Percentiles rank a stretch among this genome's conserved stretches.
Conservation (phyloP, 2,888 invertebrate species). For the Boloria euphrosyne region DNA sequence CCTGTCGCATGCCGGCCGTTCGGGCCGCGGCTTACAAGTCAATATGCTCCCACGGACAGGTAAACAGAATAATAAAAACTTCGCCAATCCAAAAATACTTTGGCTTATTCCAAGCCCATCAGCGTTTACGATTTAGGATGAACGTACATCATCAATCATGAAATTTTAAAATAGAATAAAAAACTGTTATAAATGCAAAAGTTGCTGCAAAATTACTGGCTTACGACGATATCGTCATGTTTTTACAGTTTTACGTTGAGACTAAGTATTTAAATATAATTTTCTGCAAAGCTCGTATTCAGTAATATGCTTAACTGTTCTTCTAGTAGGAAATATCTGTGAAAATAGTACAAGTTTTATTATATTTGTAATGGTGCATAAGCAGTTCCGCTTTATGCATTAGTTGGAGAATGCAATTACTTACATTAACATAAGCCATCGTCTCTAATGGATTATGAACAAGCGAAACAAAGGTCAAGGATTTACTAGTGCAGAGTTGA, state of each 20-base stretch:
- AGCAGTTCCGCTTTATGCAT: slow-evolving; percentile 35
- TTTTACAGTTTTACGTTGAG: too few species aligned
- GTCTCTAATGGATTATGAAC: slow-evolving; percentile 43
- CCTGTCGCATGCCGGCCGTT: slow-evolving; percentile 59
- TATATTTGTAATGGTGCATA: slow-evolving; percentile 2
- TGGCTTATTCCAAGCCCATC: slow-evolving; percentile 7
- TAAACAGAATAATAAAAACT: slow-evolving; percentile 32
- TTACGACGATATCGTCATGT: too few species aligned
- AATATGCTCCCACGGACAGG: slow-evolving; percentile 65
- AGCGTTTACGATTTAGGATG: slow-evolving; percentile 14
- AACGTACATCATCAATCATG: slow-evolving; percentile 5
- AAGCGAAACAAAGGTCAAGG: slow-evolving; percentile 43
- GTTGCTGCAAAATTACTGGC: too few species aligned
- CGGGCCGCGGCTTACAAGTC: slow-evolving; percentile 53
- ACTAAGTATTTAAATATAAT: background rate
- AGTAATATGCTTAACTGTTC: too few species aligned
- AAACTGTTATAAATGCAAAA: background rate
- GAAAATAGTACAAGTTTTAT: background rate
- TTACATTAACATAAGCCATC: slow-evolving; percentile 42
- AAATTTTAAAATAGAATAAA: slow-evolving; percentile 3
- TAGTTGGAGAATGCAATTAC: slow-evolving; percentile 45
- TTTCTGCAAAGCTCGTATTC: background rate
- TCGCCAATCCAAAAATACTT: slow-evolving; percentile 10
- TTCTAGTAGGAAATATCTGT: background rate
- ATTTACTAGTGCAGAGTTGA: slow-evolving; percentile 22